Percentiles rank a stretch among this genome's conserved stretches.
Conservation (phyloP, 2,797 vertebrate genomes). For the Labeo calbasu region DNA sequence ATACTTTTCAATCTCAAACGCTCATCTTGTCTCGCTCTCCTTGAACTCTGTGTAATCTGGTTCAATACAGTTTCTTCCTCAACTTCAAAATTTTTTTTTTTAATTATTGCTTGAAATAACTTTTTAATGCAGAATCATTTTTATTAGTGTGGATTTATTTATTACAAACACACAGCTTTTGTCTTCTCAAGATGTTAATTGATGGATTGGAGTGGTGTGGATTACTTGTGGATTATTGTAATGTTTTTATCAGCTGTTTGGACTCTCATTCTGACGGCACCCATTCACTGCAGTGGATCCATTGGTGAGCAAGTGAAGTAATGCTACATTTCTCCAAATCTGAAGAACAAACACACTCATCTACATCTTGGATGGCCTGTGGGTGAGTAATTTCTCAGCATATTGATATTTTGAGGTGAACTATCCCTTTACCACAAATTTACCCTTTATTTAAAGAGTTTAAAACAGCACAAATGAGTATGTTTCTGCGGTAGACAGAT, state of each 20-base stretch:
- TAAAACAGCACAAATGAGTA: constrained; percentile 36
- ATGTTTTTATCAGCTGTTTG: neutral
- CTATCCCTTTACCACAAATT: constrained; percentile 6
- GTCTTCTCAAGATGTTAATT: neutral
- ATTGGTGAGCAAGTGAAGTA: neutral
- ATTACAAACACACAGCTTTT: neutral
- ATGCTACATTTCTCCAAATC: neutral
- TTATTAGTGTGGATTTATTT: neutral
- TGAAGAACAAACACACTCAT: neutral
- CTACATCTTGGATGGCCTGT: neutral
- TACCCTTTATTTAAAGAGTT: constrained; percentile 31
- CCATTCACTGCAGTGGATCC: neutral
- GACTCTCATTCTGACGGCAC: neutral
- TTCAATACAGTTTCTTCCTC: too few species aligned
- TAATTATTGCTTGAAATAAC: too few species aligned
- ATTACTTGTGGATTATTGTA: neutral
- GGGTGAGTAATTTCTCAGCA: neutral
- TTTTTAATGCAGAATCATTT: too few species aligned
- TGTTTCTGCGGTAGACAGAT: constrained; percentile 34
- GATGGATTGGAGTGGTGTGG: neutral
- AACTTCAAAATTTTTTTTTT: too few species aligned
- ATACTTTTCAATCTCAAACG: too few species aligned
- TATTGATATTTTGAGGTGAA: neutral
- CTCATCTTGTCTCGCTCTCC: too few species aligned
- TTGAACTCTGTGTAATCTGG: too few species aligned